Base-by-base conservation (phyloP, 1,140 invertebrate species). In the Apolygus lucorum region DNA sequence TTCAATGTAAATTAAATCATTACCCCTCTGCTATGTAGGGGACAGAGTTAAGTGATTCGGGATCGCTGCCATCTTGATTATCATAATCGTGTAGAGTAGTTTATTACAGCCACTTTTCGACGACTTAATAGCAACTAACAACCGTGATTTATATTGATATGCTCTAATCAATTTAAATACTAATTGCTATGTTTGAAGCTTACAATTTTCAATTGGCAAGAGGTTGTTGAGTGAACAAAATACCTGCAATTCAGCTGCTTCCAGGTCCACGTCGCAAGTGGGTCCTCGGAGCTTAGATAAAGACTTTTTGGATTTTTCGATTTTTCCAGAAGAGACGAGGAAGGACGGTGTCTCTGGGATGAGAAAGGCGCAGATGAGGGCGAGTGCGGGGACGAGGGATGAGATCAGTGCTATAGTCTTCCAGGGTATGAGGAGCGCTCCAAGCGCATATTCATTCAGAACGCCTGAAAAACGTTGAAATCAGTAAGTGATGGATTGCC, bases 271-370 rank as follows among this genome's bases (percentile, higher is more conserved):
- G 72, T 88, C 82, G 72, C 83, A 87, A 0, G 82, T 86, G 22
- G 83, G 52, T 25, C 73, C 73, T 28, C 88, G 81, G 1, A 90
- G 82, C 67, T 84, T 83, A 21, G 79, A 76, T 22, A 90, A 76
- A 2, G 86, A 83, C 25, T 79, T 78, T 68, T 84, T 79, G 0
- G 86, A 88, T 69, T 86, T 81, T 25, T 87, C 84, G 4, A 82
- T 79, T 67, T 84, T 83, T 28, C 85, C 84, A 27, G 83, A 81
- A 2, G 84, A 83, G 22, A 90, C 78, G 1, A 90, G 81, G 78
- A 85, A 91, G 26, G 87, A 85, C 1, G 88, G 88, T 0, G 88
- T 86, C 74, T 90, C 88, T 21, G 89, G 87, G 75, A 89, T 80
- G 1, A 88, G 75, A 70, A 87, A 82, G 81, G 85, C 85, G 0